Evolutionary conservation across 2,888 invertebrate genomes (phyloP), one percentile per base, ranked within the genome.

Genomic region (Noctua janthina): DNA sequence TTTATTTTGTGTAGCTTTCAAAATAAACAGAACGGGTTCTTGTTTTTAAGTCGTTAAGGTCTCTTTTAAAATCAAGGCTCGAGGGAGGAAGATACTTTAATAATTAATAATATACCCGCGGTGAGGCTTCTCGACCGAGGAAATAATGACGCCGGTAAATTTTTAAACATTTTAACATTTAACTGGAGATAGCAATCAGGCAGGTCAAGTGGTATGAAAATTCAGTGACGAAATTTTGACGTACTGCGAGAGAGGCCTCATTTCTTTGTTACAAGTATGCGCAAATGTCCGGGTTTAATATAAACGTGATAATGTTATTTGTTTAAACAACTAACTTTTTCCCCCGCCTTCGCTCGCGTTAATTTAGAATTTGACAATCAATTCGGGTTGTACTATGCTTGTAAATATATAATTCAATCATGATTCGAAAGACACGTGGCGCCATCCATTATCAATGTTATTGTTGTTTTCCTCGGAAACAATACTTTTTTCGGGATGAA

Each of bases 21-120:
- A 81, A 90, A 81, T 87, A 88, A 80, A 82, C 80, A 80, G 56
- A 43, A 23, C 62, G 29, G 72, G 78, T 79, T 90, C 90, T 89
- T 91, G 84, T 92, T 91, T 92, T 90, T 80, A 90, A 91, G 90
- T 91, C 91, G 88, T 92, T 93, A 93, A 87, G 88, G 87, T 90
- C 90, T 93, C 87, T 93, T 88, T 91, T 90, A 90, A 92, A 93
- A 92, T 91, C 91, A 91, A 89, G 91, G 81, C 90, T 90, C 90
- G 84, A 79, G 85, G 84, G 89, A 90, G 92, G 87, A 86, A 89
- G 88, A 80, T 86, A 71, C 85, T 92, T 94, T 91, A 94, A 93
- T 94, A 93, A 94, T 94, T 93, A 94, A 94, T 93, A 92, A 91
- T 91, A 90, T 90, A 90, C 90, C 90, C 92, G 90, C 92, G 88